Evolutionary conservation across 2,797 vertebrate genomes (phyloP).

Genomic region (Hypotaenidia okinawae): DNA sequence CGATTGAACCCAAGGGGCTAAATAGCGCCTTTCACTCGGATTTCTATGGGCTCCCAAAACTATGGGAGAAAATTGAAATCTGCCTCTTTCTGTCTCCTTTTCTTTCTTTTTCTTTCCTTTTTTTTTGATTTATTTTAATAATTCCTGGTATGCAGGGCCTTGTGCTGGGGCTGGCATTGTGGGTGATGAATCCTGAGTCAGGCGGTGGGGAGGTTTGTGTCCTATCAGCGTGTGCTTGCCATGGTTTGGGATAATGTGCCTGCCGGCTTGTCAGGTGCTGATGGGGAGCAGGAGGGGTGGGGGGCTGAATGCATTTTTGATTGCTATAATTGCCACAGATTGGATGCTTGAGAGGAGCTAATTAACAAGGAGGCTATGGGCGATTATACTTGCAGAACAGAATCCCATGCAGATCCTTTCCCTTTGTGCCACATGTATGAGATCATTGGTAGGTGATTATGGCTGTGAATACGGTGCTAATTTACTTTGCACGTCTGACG

Average conservation of each 20-base stretch:
- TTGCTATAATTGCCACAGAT: slow-evolving; percentile 82
- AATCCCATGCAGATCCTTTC: slow-evolving; percentile 74
- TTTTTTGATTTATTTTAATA: background rate
- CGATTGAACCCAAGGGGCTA: slow-evolving; percentile 56
- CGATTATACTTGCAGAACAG: slow-evolving; percentile 75
- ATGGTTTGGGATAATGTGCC: slow-evolving; percentile 56
- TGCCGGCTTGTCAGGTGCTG: slow-evolving; percentile 76
- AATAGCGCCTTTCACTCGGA: slow-evolving; percentile 21
- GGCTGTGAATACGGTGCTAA: slow-evolving; percentile 76
- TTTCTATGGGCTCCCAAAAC: slow-evolving; percentile 45
- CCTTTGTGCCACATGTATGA: slow-evolving; percentile 76
- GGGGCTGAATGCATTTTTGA: slow-evolving; percentile 81
- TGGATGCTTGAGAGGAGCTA: slow-evolving; percentile 75
- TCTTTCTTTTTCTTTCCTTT: slow-evolving; percentile 36
- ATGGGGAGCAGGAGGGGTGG: slow-evolving; percentile 61
- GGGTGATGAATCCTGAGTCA: slow-evolving; percentile 47
- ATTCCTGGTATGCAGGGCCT: slow-evolving; percentile 24
- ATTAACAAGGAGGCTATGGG: slow-evolving; percentile 75
- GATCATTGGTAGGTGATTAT: slow-evolving; percentile 77
- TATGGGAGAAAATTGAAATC: slow-evolving; percentile 51
- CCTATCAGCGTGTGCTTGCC: slow-evolving; percentile 45
- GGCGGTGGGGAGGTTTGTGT: slow-evolving; percentile 29
- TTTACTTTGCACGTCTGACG: slow-evolving; percentile 76
- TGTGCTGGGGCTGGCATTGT: slow-evolving; percentile 24
- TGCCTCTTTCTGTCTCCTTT: slow-evolving; percentile 37